Percentiles rank a stretch among this genome's conserved stretches.
phyloP scores from a whole-genome alignment of 1,140 invertebrate genomes.

The Aethina tumida region DNA sequence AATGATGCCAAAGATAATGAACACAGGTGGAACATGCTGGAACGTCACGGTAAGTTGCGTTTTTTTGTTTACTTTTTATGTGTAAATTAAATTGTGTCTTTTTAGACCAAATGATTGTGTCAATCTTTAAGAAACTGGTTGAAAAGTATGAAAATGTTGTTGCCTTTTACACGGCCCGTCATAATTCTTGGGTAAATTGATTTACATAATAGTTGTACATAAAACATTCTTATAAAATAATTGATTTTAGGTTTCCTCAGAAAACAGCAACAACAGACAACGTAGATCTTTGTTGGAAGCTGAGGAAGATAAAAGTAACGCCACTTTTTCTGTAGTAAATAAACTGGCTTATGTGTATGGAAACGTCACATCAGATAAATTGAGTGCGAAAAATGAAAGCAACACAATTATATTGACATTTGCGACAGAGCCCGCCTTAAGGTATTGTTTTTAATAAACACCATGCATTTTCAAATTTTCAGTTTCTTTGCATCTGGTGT shows the following conservation, averaged over 20 bases:
- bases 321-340: too few species aligned
- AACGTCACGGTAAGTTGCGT: constrained; percentile 37
- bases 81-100: constrained; percentile 9
- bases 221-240: constrained; percentile 11
- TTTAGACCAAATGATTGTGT: constrained; percentile 27
- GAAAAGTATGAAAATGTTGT: constrained; percentile 26
- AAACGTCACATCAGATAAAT: too few species aligned
- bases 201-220: constrained; percentile 15
- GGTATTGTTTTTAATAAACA: too few species aligned
- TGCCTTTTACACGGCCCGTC: constrained; percentile 28
- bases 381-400: too few species aligned
- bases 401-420: too few species aligned
- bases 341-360: too few species aligned
- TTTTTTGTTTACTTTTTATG: constrained; percentile 6
- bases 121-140: constrained; percentile 23
- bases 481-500: too few species aligned
- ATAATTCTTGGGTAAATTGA: constrained; percentile 34
- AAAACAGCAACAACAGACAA: too few species aligned
- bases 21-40: constrained; percentile 31
- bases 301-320: too few species aligned
- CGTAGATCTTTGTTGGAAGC: too few species aligned
- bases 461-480: too few species aligned
- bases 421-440: too few species aligned
- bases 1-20: constrained; percentile 36
- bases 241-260: constrained; percentile 14